Evolutionary conservation across 2,113 vertebrate species (phyloP).

Genomic region (Notarius lentiginosus): DNA sequence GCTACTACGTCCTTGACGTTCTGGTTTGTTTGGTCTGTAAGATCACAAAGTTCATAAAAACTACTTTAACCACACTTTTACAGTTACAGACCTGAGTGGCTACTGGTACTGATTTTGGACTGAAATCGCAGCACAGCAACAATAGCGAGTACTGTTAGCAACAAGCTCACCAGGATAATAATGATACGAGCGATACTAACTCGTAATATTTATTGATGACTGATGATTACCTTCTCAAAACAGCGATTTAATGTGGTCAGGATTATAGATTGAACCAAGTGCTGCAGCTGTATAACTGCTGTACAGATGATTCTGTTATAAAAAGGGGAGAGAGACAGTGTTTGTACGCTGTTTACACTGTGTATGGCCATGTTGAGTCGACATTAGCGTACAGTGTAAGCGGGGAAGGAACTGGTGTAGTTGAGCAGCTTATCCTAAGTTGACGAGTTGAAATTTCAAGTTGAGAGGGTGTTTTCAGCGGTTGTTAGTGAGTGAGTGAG

Average conservation of each 20-base stretch:
- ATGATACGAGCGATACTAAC: too few species aligned
- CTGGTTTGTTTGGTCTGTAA: too few species aligned
- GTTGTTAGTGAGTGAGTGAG: neutral
- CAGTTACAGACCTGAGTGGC: neutral
- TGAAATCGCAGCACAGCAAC: neutral
- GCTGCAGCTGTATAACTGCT: too few species aligned
- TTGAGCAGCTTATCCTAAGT: neutral
- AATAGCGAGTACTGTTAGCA: neutral
- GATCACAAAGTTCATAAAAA: too few species aligned
- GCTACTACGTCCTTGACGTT: too few species aligned
- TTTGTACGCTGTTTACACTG: neutral
- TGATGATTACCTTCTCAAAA: neutral
- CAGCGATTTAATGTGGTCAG: neutral
- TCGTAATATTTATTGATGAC: neutral
- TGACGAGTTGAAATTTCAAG: neutral
- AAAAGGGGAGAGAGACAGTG: neutral
- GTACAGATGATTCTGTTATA: neutral
- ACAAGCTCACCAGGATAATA: neutral
- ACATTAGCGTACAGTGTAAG: neutral
- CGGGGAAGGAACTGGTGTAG: neutral
- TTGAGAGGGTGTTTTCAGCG: neutral
- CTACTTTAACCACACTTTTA: neutral
- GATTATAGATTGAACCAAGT: neutral
- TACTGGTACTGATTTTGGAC: neutral
- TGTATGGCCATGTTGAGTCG: neutral